A percentile compares a stretch with the other conserved stretches of the same genome.
Conservation (phyloP, 2,888 invertebrate genomes). For the Metacarcinus magister region DNA sequence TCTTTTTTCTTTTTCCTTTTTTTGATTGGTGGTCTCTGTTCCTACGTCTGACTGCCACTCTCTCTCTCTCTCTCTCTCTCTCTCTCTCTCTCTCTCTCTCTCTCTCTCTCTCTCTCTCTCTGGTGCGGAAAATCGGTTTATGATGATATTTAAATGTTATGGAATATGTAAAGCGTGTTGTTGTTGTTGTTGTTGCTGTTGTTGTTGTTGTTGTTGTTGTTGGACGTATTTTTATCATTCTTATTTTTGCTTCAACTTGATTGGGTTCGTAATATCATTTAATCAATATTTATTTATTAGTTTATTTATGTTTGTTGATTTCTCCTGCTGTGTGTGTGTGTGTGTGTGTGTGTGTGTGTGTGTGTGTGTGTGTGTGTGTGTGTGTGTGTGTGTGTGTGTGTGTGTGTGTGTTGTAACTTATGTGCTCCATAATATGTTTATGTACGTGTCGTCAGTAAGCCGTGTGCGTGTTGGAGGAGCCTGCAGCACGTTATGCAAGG, state of each 20-base stretch:
- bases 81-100: slow-evolving; percentile 26
- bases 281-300: neutral
- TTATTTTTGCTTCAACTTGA: neutral
- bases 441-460: neutral
- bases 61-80: slow-evolving; percentile 26
- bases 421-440: neutral
- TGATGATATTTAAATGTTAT: neutral
- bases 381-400: neutral
- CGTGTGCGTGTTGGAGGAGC: neutral
- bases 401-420: neutral
- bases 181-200: too few relatives aligned
- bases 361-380: slow-evolving; percentile 17
- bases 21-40: neutral
- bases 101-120: slow-evolving; percentile 15
- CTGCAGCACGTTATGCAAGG: slow-evolving; percentile 20
- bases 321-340: neutral
- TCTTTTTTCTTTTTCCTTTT: neutral
- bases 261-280: neutral
- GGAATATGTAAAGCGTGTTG: neutral
- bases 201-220: neutral
- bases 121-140: neutral
- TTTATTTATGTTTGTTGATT: neutral
- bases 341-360: neutral
- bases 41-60: neutral
- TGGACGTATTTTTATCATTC: neutral